Evolutionary conservation across 2,888 invertebrate species (phyloP), one percentile per base, ranked within the genome.

Genomic region (Drosophila pseudotalamancana): DNA sequence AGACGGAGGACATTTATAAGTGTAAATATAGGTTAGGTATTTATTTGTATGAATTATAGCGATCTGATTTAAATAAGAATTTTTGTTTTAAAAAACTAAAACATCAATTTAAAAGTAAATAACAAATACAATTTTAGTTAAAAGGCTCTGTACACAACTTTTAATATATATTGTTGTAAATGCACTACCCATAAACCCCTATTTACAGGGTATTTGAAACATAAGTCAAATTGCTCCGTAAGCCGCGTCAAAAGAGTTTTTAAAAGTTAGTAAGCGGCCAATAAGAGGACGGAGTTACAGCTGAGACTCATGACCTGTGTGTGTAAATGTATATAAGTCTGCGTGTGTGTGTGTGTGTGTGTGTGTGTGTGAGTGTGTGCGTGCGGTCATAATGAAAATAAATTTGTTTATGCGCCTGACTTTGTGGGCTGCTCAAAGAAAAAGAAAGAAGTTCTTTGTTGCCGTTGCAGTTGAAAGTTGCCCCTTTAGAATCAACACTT

Each of bases 361-460:
- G 29, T 51, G 42, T 49, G 18, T 42, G 19, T 49, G 16, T 9
- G 32, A 43, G 25, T 48, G 18, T 29, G 23, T 54, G 49, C 32
- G 35, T 74, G 72, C 50, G 70, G 46, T 57, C 60, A 76, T 74
- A 78, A 81, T 68, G 77, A 64, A 77, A 61, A 80, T 80, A 78
- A 79, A 79, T 79, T 80, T 76, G 78, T 78, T 79, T 79, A 68
- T 70, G 75, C 65, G 64, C 45, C 53, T 45, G 72, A 74, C 68
- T 74, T 51, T 59, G 62, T 56, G 43, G 53, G 27, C 51, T 53
- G 34, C 37, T 43, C 51, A 49, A 67, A 63, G 73, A 81, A 77
- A 71, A 79, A 77, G 73, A 81, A 77, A 71, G 81, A 77, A 73
- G 54, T 62, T 79, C 77, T 79, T 79, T 79, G 77, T 78, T 23